phyloP scores from a whole-genome alignment of 2,113 vertebrate genomes.

The Redunca redunca region DNA sequence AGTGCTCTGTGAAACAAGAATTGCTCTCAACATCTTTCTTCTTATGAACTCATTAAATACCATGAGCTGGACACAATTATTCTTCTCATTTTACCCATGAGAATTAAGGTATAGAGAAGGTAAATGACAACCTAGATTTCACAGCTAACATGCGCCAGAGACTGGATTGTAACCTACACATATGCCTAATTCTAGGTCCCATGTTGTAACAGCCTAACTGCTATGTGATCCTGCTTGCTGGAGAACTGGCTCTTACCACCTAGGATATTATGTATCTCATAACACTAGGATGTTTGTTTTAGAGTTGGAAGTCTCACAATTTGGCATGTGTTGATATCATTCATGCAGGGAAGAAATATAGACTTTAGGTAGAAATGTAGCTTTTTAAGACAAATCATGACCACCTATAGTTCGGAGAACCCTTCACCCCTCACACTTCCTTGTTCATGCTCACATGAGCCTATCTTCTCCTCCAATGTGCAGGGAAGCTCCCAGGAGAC shows the following conservation, averaged over 20 bases:
- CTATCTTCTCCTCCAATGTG: no score
- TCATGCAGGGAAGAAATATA: not conserved
- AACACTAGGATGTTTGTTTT: not conserved
- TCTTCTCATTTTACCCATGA: not conserved
- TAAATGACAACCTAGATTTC: not conserved
- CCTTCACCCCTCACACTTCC: not conserved
- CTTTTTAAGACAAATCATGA: not conserved
- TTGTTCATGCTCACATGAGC: not conserved
- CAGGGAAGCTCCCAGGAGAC: not conserved
- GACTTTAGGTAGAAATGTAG: not conserved
- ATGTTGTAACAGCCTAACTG: not conserved
- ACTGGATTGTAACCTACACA: not conserved
- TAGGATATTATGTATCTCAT: no score
- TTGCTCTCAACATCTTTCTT: not conserved
- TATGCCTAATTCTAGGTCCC: not conserved
- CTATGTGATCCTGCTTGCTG: not conserved
- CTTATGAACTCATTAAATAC: not conserved
- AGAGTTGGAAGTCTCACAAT: not conserved
- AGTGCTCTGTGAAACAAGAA: not conserved
- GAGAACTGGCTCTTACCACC: not conserved
- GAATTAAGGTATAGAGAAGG: not conserved
- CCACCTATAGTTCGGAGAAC: not conserved
- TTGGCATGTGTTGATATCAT: not conserved
- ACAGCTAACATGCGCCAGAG: not conserved
- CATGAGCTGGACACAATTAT: not conserved